A percentile compares a stretch with the other conserved stretches of the same genome.
Conservation (phyloP, 2,888 invertebrate species). For the Zonitis immaculata region DNA sequence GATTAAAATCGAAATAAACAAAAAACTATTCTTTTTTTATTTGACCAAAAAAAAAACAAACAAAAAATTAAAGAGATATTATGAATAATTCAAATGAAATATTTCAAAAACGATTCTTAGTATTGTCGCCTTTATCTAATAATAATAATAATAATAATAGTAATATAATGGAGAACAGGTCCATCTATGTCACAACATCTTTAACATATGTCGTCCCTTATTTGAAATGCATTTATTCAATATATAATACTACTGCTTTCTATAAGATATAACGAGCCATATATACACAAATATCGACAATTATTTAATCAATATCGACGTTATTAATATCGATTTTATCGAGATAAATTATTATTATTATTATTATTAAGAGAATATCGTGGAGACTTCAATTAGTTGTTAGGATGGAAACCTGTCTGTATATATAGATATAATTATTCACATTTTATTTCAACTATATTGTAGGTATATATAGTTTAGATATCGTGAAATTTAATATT, state of each 20-base stretch:
- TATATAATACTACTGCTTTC: slow-evolving; percentile 9
- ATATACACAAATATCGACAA: neutral
- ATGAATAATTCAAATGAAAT: slow-evolving; percentile 16
- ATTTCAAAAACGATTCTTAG: slow-evolving; percentile 20
- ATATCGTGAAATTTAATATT: neutral
- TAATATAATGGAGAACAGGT: slow-evolving; percentile 15
- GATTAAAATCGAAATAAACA: neutral
- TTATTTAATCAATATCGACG: neutral
- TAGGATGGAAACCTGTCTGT: neutral
- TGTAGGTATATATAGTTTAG: too few relatives aligned
- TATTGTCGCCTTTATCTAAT: slow-evolving; percentile 18
- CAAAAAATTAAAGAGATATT: slow-evolving; percentile 8
- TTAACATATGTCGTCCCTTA: slow-evolving; percentile 19
- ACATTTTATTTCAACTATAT: neutral
- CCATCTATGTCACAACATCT: slow-evolving; percentile 21
- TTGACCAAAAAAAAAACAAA: too few relatives aligned
- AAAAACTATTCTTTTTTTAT: too few relatives aligned
- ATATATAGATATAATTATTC: too few relatives aligned
- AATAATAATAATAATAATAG: too few relatives aligned
- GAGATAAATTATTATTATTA: neutral
- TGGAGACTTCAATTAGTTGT: neutral
- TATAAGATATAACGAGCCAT: neutral
- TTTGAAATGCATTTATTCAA: slow-evolving; percentile 18
- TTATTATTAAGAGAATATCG: neutral
- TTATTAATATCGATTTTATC: neutral